Conservation (phyloP, 1,140 invertebrate species). For the Drosophila ironensis region DNA sequence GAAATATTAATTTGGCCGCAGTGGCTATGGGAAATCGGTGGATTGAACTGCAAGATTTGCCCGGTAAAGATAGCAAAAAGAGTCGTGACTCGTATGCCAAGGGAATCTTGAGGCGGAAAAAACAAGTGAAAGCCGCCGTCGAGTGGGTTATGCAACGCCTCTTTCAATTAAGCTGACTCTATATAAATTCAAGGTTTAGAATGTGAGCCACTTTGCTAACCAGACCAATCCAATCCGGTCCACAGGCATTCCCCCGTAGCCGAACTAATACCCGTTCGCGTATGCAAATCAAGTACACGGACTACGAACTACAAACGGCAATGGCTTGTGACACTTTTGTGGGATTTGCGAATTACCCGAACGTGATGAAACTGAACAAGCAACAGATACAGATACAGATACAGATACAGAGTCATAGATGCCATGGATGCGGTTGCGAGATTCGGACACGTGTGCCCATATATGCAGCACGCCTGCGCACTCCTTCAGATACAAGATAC, state of each 20-base stretch:
- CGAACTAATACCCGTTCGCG: not conserved
- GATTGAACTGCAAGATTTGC: constrained; percentile 13
- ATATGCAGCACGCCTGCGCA: constrained; percentile 65
- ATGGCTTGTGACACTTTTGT: constrained; percentile 42
- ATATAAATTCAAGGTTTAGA: constrained; percentile 47
- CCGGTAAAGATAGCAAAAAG: constrained; percentile 24
- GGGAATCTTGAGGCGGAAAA: no score
- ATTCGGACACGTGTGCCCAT: constrained; percentile 21
- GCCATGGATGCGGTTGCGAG: not conserved
- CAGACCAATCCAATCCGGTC: constrained; percentile 11
- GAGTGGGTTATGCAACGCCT: constrained; percentile 33
- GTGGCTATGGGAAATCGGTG: constrained; percentile 24
- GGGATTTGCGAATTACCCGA: constrained; percentile 37
- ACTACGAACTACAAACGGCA: constrained; percentile 15
- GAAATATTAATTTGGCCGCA: constrained; percentile 48
- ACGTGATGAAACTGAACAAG: constrained; percentile 49
- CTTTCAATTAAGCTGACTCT: constrained; percentile 45
- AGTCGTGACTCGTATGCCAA: constrained; percentile 42
- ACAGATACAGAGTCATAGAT: constrained; percentile 1
- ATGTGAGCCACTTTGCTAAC: constrained; percentile 32
- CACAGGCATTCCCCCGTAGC: not conserved
- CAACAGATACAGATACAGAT: constrained; percentile 26
- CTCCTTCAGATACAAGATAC: constrained; percentile 40
- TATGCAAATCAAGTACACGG: constrained; percentile 50
- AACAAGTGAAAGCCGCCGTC: constrained; percentile 21